Conservation (phyloP, 2,888 invertebrate species). For the Tetramorium bicarinatum region DNA sequence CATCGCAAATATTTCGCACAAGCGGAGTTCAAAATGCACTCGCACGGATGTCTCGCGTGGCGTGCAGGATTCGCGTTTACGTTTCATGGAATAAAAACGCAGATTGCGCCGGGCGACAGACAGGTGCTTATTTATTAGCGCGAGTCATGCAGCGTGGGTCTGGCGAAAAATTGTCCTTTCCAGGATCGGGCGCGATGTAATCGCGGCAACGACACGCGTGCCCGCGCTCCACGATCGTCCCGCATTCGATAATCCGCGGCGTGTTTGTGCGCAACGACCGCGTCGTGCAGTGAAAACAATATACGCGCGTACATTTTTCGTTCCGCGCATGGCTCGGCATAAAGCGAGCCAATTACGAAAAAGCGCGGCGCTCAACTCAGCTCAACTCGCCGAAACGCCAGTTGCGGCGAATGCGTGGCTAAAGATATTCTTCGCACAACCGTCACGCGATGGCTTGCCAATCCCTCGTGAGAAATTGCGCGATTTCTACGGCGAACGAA, state of each 20-base stretch:
- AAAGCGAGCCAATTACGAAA: slow-evolving; percentile 71
- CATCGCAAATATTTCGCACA: neutral
- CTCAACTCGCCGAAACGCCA: slow-evolving; percentile 26
- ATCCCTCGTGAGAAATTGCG: slow-evolving; percentile 40
- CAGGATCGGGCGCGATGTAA: slow-evolving; percentile 35
- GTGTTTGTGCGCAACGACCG: slow-evolving; percentile 47
- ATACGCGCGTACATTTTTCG: slow-evolving; percentile 58
- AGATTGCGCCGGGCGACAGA: slow-evolving; percentile 7
- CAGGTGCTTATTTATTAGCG: slow-evolving; percentile 42
- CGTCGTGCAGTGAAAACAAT: slow-evolving; percentile 59
- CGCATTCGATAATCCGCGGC: slow-evolving; percentile 56
- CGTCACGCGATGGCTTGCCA: slow-evolving; percentile 29
- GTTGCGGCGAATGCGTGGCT: slow-evolving; percentile 8
- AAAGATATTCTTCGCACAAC: slow-evolving; percentile 1
- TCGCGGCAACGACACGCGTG: slow-evolving; percentile 55
- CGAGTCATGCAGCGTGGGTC: slow-evolving; percentile 3
- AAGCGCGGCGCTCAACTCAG: slow-evolving; percentile 35
- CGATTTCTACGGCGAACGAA: slow-evolving; percentile 33
- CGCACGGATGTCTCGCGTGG: neutral
- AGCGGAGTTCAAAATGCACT: neutral
- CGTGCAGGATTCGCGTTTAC: slow-evolving; percentile 19
- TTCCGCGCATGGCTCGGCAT: slow-evolving; percentile 72
- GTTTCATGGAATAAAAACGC: slow-evolving; percentile 47
- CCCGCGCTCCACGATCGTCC: slow-evolving; percentile 35
- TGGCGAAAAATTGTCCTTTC: slow-evolving; percentile 15